Evolutionary conservation across 2,113 vertebrate species (phyloP).

Genomic region (Mystacornis crossleyi): DNA sequence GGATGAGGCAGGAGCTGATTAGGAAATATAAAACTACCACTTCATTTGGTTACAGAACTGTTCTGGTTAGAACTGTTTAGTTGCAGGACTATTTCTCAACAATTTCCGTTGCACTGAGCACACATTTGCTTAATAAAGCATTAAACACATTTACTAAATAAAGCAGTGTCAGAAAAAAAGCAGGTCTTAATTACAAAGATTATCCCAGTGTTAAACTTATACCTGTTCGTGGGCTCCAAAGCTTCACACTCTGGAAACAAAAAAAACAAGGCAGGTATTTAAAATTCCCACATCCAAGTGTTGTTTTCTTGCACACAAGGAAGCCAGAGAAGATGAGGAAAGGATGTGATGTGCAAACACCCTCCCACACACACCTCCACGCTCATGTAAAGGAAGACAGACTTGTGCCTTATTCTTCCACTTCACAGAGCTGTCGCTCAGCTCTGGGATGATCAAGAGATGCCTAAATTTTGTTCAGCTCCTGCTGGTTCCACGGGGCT

Average conservation of each 20-base stretch:
- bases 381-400: background rate
- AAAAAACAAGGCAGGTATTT: constrained; percentile 14
- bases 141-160: background rate
- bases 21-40: background rate
- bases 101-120: background rate
- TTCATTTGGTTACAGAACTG: background rate
- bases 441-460: background rate
- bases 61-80: background rate
- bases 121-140: too few species aligned
- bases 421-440: background rate
- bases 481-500: background rate
- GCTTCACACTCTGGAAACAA: constrained; percentile 74
- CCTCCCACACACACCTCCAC: background rate
- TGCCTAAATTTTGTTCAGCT: background rate
- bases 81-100: background rate
- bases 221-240: constrained; percentile 70
- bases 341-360: background rate
- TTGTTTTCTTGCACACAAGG: background rate
- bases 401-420: background rate
- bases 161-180: background rate
- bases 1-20: background rate
- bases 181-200: background rate
- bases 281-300: background rate
- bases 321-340: background rate
- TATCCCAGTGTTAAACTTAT: background rate